A percentile compares a stretch with the other conserved stretches of the same genome.
Evolutionary conservation across 1,140 invertebrate species (phyloP).

Genomic region (Mylabris phalerata): DNA sequence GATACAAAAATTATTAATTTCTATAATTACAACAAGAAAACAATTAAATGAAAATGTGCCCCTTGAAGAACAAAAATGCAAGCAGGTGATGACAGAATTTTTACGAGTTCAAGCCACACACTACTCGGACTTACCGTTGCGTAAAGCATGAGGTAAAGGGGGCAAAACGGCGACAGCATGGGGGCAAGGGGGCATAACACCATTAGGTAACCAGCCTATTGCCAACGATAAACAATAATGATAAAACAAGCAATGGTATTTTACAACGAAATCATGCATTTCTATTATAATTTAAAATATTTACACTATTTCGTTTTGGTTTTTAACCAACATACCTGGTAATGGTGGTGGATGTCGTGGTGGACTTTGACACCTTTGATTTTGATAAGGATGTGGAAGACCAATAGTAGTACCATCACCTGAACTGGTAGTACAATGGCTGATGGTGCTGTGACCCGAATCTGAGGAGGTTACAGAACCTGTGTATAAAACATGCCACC

Average conservation of each 20-base stretch:
- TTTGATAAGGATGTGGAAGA: conserved; percentile 29
- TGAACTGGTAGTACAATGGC: conserved; percentile 35
- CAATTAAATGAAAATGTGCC: background rate
- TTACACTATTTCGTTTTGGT: too few relatives aligned
- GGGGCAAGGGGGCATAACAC: conserved; percentile 50
- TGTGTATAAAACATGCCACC: conserved; percentile 30
- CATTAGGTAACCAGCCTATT: conserved; percentile 39
- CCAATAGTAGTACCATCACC: conserved; percentile 26
- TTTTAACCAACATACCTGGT: conserved; percentile 35
- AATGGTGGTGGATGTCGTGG: conserved; percentile 35
- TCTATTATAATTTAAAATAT: too few relatives aligned
- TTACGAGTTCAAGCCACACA: conserved; percentile 2
- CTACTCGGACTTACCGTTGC: conserved; percentile 40
- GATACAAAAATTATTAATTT: too few relatives aligned
- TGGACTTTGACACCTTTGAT: conserved; percentile 36
- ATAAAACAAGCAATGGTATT: conserved; percentile 32
- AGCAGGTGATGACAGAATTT: conserved; percentile 2
- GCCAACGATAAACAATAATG: conserved; percentile 31
- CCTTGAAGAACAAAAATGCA: background rate
- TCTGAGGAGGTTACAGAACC: conserved; percentile 41
- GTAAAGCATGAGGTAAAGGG: conserved; percentile 48
- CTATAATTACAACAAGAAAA: background rate
- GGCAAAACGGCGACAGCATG: conserved; percentile 60
- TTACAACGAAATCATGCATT: conserved; percentile 12
- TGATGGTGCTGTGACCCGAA: conserved; percentile 41